These are phyloP conservation scores for Lordiphosa collinella DNA, from an alignment of 1,140 invertebrate genomes.

Conservation along the genomic window DNA sequence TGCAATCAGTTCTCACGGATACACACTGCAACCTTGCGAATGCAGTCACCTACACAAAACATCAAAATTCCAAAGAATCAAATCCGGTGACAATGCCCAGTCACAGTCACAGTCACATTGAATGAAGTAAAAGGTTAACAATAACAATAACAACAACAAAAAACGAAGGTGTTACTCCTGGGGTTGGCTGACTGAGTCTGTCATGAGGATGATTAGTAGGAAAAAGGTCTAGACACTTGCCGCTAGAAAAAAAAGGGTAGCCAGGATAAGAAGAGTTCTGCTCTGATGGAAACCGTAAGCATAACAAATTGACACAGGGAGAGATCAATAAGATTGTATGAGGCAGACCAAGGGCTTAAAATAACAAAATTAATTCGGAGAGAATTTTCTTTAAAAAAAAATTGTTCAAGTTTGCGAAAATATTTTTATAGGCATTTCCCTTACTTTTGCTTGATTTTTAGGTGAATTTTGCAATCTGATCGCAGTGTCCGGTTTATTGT, in stretches of 20 bases:
- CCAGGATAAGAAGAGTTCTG: conserved; percentile 2
- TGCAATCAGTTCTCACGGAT: conserved; percentile 47
- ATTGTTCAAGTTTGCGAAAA: conserved; percentile 7
- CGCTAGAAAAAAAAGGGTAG: conserved; percentile 24
- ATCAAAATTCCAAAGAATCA: conserved; percentile 25
- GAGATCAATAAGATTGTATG: conserved; percentile 12
- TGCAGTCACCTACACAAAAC: conserved; percentile 27
- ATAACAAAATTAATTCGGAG: conserved; percentile 20
- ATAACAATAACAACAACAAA: conserved; percentile 29
- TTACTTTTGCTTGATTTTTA: conserved; percentile 13
- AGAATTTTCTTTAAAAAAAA: conserved; percentile 5
- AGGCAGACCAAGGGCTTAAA: conserved; percentile 29
- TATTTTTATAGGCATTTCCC: conserved; percentile 19
- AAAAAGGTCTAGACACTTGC: conserved; percentile 48
- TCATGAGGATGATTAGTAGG: conserved; percentile 42
- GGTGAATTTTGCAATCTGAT: conserved; percentile 50
- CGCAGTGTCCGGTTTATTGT: conserved; percentile 72
- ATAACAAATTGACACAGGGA: conserved; percentile 31
- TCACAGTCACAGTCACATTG: background rate
- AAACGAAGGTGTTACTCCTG: conserved; percentile 40
- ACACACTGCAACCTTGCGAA: conserved; percentile 46
- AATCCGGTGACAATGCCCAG: conserved; percentile 20
- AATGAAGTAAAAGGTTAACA: conserved; percentile 60
- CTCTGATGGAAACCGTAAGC: conserved; percentile 26
- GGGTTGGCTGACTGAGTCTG: conserved; percentile 40